phyloP scores from a whole-genome alignment of 1,140 invertebrate species.

The Scaptomyza pallida region DNA sequence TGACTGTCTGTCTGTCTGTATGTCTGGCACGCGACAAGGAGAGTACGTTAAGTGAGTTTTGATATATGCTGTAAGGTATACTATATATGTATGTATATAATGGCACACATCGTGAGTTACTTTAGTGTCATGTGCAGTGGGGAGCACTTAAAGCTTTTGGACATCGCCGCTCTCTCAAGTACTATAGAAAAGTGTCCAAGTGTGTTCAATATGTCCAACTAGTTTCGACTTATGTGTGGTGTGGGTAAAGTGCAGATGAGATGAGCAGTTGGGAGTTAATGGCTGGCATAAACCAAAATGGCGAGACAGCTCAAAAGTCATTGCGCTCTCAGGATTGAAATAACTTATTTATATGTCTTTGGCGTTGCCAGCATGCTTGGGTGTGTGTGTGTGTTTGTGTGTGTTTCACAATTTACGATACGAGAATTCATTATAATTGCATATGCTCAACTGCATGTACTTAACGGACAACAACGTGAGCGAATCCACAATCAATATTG shows the following conservation, averaged over 20 bases:
- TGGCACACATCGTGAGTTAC: constrained; percentile 39
- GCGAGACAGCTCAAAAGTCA: constrained; percentile 39
- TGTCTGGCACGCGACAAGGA: constrained; percentile 56
- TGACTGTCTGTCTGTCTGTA: constrained; percentile 31
- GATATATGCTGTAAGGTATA: constrained; percentile 6
- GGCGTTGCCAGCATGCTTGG: too few species aligned
- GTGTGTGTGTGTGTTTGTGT: too few species aligned
- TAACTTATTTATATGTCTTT: constrained; percentile 16
- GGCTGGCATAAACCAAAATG: constrained; percentile 55
- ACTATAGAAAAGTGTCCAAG: constrained; percentile 43
- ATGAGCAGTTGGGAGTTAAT: constrained; percentile 63
- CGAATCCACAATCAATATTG: not conserved
- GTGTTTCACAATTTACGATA: constrained; percentile 16
- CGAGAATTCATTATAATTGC: constrained; percentile 9
- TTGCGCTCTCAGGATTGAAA: constrained; percentile 26
- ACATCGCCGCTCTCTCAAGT: constrained; percentile 35
- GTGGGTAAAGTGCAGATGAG: constrained; percentile 43
- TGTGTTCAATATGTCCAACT: constrained; percentile 13
- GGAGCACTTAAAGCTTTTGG: constrained; percentile 39
- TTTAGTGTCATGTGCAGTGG: constrained; percentile 50
- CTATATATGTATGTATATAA: constrained; percentile 11
- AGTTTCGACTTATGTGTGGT: constrained; percentile 9
- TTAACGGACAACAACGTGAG: constrained; percentile 13
- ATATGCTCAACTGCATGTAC: constrained; percentile 7
- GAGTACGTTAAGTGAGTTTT: constrained; percentile 20